Percentiles rank a stretch among this genome's conserved stretches.
phyloP scores from a whole-genome alignment of 2,113 vertebrate species.

The Clupea harengus region DNA sequence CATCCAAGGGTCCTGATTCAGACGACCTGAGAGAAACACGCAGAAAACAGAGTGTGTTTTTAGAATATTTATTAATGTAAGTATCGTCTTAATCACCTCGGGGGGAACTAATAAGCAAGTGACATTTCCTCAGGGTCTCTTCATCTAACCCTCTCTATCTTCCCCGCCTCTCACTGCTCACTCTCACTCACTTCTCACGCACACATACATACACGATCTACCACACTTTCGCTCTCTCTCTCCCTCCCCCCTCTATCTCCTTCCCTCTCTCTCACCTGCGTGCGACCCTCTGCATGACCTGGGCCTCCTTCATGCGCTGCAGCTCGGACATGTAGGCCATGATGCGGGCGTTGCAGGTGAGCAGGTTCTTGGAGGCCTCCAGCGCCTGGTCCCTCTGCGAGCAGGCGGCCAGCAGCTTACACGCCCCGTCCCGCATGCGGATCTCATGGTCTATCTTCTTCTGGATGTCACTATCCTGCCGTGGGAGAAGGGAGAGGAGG shows the following conservation, averaged over 20 bases:
- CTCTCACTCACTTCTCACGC: neutral
- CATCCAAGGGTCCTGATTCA: slow-evolving; percentile 72
- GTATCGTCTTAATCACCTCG: neutral
- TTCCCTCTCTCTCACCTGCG: slow-evolving; percentile 67
- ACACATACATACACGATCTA: neutral
- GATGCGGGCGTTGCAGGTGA: slow-evolving; percentile 86
- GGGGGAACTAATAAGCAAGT: neutral
- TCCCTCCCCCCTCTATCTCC: neutral
- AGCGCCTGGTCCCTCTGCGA: slow-evolving; percentile 86
- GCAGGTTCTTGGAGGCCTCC: slow-evolving; percentile 87
- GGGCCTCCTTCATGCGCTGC: slow-evolving; percentile 88
- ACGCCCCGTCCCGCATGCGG: slow-evolving; percentile 88
- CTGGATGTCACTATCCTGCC: slow-evolving; percentile 89
- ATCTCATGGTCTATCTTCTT: slow-evolving; percentile 93
- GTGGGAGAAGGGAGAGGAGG: too few relatives aligned
- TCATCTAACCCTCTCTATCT: neutral
- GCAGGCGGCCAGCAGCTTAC: slow-evolving; percentile 87
- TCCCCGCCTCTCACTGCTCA: neutral
- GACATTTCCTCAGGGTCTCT: neutral
- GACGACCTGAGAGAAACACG: slow-evolving; percentile 79
- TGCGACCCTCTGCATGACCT: slow-evolving; percentile 80
- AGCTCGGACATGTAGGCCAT: slow-evolving; percentile 91
- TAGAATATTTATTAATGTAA: neutral
- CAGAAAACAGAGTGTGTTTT: slow-evolving; percentile 17
- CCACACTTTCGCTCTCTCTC: neutral